Percentiles rank a stretch among this genome's conserved stretches.
These are phyloP conservation scores for Plebejus anna DNA, from an alignment of 2,888 invertebrate species.

Conservation along the genomic window DNA sequence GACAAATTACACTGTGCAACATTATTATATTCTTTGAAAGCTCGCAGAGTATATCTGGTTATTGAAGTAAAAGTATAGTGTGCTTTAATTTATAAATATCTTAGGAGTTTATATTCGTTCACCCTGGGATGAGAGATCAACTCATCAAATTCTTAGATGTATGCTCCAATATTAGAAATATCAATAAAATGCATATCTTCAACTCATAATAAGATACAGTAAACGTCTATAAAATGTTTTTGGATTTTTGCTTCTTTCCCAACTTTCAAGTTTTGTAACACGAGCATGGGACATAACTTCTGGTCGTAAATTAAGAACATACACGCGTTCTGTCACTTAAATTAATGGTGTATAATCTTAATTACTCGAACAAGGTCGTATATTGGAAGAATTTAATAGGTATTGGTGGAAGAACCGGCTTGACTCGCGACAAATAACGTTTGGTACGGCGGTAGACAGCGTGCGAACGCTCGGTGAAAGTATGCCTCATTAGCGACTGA, in stretches of 20 bases:
- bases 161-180: background rate
- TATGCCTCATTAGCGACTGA: constrained; percentile 50
- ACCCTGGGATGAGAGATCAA: background rate
- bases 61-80: background rate
- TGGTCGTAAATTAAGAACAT: background rate
- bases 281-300: background rate
- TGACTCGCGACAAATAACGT: constrained; percentile 71
- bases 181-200: background rate
- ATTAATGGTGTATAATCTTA: constrained; percentile 15
- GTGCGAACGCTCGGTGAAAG: constrained; percentile 79
- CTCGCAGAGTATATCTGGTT: background rate
- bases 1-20: background rate
- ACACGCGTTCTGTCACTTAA: background rate
- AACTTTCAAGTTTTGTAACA: constrained; percentile 6
- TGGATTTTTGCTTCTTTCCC: background rate
- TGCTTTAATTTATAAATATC: background rate
- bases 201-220: background rate
- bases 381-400: constrained; percentile 3
- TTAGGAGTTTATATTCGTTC: background rate
- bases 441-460: constrained; percentile 74
- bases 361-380: constrained; percentile 19
- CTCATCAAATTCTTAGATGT: background rate
- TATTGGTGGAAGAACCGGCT: constrained; percentile 57
- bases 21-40: background rate
- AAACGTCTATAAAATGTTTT: background rate